phyloP scores from a whole-genome alignment of 2,113 vertebrate genomes.

The Tupaia tana region DNA sequence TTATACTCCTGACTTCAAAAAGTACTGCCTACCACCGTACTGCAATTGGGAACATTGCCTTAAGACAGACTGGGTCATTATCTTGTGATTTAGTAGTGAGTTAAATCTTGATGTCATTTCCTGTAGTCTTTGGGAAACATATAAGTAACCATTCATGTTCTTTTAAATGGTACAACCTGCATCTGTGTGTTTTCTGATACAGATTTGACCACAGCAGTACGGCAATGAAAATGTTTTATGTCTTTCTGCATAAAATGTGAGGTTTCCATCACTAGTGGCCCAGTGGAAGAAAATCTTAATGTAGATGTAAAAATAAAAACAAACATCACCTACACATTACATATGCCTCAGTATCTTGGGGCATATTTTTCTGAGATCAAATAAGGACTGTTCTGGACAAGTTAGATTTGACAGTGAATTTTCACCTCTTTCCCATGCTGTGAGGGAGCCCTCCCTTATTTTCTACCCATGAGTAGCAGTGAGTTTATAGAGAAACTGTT shows the following conservation, averaged over 20 bases:
- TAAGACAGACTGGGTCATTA: background rate
- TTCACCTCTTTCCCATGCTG: background rate
- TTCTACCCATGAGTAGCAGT: background rate
- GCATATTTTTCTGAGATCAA: background rate
- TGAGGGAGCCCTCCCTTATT: background rate
- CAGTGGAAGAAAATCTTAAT: background rate
- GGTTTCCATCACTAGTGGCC: background rate
- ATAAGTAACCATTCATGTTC: background rate
- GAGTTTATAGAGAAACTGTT: background rate
- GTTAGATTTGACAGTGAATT: background rate
- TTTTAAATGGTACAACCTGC: background rate
- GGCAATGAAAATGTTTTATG: background rate
- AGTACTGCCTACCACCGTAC: background rate
- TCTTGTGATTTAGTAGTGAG: background rate
- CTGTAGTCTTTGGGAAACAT: background rate
- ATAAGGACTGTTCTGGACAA: background rate
- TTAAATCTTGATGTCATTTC: background rate
- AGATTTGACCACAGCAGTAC: background rate
- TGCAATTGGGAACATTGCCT: background rate
- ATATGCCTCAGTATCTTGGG: background rate
- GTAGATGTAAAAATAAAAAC: slow-evolving; percentile 2
- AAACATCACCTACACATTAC: background rate
- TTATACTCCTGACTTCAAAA: background rate
- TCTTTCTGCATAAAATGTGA: background rate
- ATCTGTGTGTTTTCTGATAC: slow-evolving; percentile 19